Conservation (phyloP, 2,888 invertebrate genomes). For the Spodoptera littoralis region DNA sequence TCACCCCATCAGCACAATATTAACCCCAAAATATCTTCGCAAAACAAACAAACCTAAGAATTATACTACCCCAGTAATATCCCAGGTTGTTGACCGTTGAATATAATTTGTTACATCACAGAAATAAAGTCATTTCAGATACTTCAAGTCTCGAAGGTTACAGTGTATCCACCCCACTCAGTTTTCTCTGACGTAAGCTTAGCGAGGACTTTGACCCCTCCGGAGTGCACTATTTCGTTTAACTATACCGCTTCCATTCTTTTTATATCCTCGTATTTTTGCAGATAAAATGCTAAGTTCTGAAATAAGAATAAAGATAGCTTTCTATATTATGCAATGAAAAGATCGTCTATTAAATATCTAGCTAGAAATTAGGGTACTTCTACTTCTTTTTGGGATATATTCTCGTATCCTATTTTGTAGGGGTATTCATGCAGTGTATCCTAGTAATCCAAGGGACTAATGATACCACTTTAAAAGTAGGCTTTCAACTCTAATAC, state of each 20-base stretch:
- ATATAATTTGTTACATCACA: constrained; percentile 40
- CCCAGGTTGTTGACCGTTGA: constrained; percentile 36
- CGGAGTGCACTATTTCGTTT: constrained; percentile 33
- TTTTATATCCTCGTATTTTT: constrained; percentile 22
- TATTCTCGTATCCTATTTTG: no score
- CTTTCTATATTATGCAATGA: no score
- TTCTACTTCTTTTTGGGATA: no score
- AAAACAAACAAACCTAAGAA: constrained; percentile 5
- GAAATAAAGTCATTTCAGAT: constrained; percentile 45
- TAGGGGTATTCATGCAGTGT: no score
- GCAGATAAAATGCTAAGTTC: constrained; percentile 14
- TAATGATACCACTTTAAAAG: no score
- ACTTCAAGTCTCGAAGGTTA: constrained; percentile 42
- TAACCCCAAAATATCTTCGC: constrained; percentile 14
- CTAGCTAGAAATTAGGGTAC: no score
- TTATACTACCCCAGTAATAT: constrained; percentile 18
- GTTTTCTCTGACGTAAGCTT: constrained; percentile 37
- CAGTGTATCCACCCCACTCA: constrained; percentile 25
- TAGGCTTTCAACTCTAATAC: no score
- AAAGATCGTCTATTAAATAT: no score
- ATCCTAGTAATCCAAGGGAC: no score
- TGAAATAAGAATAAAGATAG: constrained; percentile 12
- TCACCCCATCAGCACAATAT: neutral
- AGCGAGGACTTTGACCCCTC: constrained; percentile 45
- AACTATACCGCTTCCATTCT: constrained; percentile 27